Conservation (phyloP, 35 echinoderm and acorn worm species). For the Eucidaris tribuloides region DNA sequence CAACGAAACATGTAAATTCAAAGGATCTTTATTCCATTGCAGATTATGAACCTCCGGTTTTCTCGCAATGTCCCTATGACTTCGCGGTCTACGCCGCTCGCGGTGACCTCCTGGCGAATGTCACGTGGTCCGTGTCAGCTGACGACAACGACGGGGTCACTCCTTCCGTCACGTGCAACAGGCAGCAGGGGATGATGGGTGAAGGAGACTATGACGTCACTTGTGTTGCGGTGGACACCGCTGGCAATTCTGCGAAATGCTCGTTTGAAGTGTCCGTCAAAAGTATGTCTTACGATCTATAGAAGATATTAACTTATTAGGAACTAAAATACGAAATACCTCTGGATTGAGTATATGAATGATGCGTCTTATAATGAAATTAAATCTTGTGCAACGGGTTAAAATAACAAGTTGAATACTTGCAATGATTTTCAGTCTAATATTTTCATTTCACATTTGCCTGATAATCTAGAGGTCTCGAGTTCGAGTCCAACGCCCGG, state of each 20-base stretch:
- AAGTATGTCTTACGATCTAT: too few species aligned
- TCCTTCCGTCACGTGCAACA: conserved; percentile 20
- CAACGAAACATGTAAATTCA: too few species aligned
- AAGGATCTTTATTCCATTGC: neutral
- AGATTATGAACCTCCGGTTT: conserved; percentile 44
- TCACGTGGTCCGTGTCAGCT: conserved; percentile 41
- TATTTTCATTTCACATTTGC: too few species aligned
- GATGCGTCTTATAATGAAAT: too few species aligned
- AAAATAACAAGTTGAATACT: too few species aligned
- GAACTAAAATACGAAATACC: too few species aligned
- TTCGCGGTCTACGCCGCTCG: conserved; percentile 22
- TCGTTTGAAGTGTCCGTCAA: neutral
- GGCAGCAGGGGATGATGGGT: neutral
- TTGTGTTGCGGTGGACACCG: neutral
- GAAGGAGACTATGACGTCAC: conserved; percentile 4
- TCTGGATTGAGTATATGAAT: too few species aligned
- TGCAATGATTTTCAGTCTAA: too few species aligned
- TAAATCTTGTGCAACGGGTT: too few species aligned
- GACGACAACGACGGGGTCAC: conserved; percentile 30
- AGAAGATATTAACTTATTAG: too few species aligned
- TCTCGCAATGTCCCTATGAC: conserved; percentile 33
- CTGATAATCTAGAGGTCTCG: too few species aligned
- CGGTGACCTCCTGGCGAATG: neutral
- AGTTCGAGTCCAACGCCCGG: too few species aligned
- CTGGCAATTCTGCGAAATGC: neutral